phyloP scores from a whole-genome alignment of 2,888 invertebrate genomes.

The Hirtodrosophila alboralis region DNA sequence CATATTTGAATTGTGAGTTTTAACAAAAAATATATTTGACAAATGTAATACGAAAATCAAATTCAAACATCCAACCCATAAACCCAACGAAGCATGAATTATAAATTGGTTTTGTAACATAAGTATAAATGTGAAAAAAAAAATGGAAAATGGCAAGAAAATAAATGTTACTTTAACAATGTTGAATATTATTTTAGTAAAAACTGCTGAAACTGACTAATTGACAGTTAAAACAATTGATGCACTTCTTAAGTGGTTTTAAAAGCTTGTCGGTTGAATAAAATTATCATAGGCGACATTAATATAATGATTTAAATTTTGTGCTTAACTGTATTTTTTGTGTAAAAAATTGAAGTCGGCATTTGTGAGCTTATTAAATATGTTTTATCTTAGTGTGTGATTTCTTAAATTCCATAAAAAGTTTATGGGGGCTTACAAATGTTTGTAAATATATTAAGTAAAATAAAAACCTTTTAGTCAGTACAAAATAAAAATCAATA shows the following conservation, averaged over 20 bases:
- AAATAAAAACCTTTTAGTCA: no score
- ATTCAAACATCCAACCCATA: constrained; percentile 6
- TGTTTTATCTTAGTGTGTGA: no score
- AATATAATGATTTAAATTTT: background rate
- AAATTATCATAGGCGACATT: background rate
- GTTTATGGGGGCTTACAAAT: no score
- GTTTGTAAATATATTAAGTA: no score
- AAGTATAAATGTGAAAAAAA: background rate
- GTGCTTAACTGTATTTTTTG: no score
- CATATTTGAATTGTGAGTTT: constrained; percentile 14
- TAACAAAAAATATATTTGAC: constrained; percentile 21
- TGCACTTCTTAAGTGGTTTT: background rate
- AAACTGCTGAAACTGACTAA: background rate
- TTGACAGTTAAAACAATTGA: constrained; percentile 2
- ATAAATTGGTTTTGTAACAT: constrained; percentile 14
- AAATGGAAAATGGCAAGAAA: background rate
- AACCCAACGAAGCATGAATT: constrained; percentile 21
- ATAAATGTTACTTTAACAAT: background rate
- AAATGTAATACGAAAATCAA: background rate
- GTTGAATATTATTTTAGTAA: background rate
- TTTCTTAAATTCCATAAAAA: no score
- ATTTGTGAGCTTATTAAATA: no score
- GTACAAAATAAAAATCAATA: no score
- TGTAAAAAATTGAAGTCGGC: no score
- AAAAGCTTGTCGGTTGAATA: background rate